Evolutionary conservation across 2,797 vertebrate genomes (phyloP).

Genomic region (Xenentodon cancila): DNA sequence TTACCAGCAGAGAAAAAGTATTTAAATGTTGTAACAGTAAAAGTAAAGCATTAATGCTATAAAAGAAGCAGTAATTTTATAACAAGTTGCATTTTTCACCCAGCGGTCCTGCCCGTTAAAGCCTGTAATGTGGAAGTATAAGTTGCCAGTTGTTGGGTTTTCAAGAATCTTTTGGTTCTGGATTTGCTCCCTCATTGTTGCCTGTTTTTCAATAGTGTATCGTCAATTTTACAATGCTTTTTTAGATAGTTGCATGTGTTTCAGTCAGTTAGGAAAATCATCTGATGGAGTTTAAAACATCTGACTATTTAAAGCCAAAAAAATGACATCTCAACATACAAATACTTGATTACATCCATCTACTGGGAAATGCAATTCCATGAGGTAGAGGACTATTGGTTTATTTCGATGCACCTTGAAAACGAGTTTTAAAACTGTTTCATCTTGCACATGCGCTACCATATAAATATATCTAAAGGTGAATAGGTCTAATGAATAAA

Average conservation of each 20-base stretch:
- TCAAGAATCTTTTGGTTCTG: background rate
- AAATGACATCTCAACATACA: background rate
- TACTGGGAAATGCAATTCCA: conserved; percentile 6
- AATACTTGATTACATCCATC: conserved; percentile 1
- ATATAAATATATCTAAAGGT: conserved; percentile 7
- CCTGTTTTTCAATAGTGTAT: background rate
- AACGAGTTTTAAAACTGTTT: background rate
- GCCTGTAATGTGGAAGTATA: background rate
- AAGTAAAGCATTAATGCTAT: background rate
- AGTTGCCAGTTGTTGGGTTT: background rate
- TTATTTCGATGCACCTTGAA: conserved; percentile 5
- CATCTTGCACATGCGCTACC: conserved; percentile 9
- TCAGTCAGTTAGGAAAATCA: conserved; percentile 12
- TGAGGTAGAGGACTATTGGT: background rate
- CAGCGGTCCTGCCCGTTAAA: background rate
- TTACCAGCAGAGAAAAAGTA: background rate
- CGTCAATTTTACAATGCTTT: background rate
- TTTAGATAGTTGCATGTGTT: conserved; percentile 12
- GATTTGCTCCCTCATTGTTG: background rate
- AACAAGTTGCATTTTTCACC: background rate
- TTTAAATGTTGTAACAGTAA: background rate
- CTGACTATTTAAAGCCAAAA: conserved; percentile 1
- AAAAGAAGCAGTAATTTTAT: background rate
- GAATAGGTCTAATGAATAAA: conserved; percentile 12
- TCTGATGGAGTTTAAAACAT: conserved; percentile 6